Conservation (phyloP, 2,113 vertebrate species). For the Salvelinus alpinus region DNA sequence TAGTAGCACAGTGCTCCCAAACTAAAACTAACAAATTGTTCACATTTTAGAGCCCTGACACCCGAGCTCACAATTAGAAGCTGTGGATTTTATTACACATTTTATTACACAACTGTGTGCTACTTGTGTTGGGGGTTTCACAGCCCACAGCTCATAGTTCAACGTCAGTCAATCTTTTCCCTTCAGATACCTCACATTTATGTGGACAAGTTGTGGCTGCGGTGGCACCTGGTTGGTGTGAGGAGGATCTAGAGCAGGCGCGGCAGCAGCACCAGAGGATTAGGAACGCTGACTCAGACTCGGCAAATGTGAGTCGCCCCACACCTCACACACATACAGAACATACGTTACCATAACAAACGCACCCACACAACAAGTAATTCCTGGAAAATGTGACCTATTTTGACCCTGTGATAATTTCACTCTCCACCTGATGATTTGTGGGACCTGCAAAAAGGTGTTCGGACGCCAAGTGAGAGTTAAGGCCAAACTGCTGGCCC, state of each 20-base stretch:
- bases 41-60: too few relatives aligned
- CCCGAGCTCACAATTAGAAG: too few relatives aligned
- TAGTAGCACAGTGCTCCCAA: too few relatives aligned
- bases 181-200: constrained; percentile 7
- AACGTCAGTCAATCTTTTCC: constrained; percentile 38
- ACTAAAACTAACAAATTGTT: too few relatives aligned
- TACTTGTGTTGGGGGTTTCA: not conserved
- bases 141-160: constrained; percentile 22
- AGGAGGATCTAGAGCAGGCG: not conserved
- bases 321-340: not conserved
- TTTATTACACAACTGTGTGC: too few relatives aligned
- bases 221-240: not conserved
- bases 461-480: not conserved
- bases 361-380: constrained; percentile 3
- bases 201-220: not conserved
- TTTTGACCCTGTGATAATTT: constrained; percentile 9
- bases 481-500: not conserved
- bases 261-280: constrained; percentile 1
- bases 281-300: not conserved
- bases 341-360: constrained; percentile 6
- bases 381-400: constrained; percentile 4
- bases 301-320: not conserved
- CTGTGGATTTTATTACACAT: too few relatives aligned
- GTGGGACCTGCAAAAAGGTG: not conserved
- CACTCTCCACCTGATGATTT: constrained; percentile 4